Evolutionary conservation across 2,888 invertebrate species (phyloP).

Genomic region (Microchrysa polita): DNA sequence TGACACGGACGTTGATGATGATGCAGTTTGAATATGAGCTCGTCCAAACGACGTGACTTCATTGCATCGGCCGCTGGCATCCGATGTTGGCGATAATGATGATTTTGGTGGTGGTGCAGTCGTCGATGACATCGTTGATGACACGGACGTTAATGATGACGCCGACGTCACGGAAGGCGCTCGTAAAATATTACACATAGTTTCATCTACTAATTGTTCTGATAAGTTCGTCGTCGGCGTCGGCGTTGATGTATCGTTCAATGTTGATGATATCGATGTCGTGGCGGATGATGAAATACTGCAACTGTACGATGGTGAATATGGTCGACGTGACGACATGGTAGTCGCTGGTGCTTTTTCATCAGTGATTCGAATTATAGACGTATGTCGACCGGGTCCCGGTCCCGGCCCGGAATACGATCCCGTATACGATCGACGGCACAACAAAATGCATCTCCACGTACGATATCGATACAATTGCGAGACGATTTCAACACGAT

Average conservation of each 20-base stretch:
- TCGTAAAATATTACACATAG: background rate
- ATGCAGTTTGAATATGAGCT: background rate
- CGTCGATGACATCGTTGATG: background rate
- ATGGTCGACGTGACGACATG: too few relatives aligned
- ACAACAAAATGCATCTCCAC: conserved; percentile 43
- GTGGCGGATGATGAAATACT: background rate
- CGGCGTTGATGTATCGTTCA: too few relatives aligned
- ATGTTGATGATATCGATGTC: background rate
- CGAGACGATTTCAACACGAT: too few relatives aligned
- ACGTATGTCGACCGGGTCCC: conserved; percentile 38
- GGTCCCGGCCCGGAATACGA: conserved; percentile 48
- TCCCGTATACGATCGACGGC: conserved; percentile 47
- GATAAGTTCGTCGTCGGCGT: too few relatives aligned
- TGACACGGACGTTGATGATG: background rate
- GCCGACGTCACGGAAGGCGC: background rate
- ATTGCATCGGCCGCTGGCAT: background rate
- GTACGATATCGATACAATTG: conserved; percentile 27
- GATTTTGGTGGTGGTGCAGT: background rate
- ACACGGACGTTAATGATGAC: background rate
- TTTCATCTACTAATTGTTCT: too few relatives aligned
- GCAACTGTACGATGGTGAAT: too few relatives aligned
- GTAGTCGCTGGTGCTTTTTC: too few relatives aligned
- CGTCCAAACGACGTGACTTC: too few relatives aligned
- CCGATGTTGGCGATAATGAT: background rate
- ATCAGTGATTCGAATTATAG: too few relatives aligned